These are phyloP conservation scores for Drosophila yakuba DNA, from an alignment of 1,140 invertebrate species.

Conservation along the genomic window DNA sequence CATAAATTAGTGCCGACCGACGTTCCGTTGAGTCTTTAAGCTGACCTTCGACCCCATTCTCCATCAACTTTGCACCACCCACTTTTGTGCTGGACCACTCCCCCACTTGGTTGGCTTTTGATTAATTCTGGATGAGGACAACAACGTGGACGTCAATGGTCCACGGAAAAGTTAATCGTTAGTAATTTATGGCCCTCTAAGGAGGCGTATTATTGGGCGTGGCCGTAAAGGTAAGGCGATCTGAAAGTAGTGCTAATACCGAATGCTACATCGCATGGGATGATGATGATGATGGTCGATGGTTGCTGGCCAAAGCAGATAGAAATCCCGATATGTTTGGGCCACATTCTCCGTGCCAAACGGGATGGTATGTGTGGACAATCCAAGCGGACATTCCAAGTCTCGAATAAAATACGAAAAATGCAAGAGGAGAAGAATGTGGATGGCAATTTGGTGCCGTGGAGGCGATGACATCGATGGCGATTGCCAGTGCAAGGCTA, in stretches of 20 bases:
- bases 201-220: slow-evolving; percentile 17
- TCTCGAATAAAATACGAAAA: slow-evolving; percentile 72
- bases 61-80: neutral
- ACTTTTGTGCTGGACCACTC: neutral
- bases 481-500: slow-evolving; percentile 5
- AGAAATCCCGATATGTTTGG: neutral
- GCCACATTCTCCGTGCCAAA: neutral
- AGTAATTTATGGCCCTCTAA: slow-evolving; percentile 71
- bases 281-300: slow-evolving; percentile 2
- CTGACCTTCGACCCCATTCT: slow-evolving; percentile 34
- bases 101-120: slow-evolving; percentile 13
- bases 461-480: slow-evolving; percentile 3
- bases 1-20: slow-evolving; percentile 42
- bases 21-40: slow-evolving; percentile 40
- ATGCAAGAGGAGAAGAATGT: slow-evolving; percentile 55
- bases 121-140: slow-evolving; percentile 41
- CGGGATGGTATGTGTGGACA: slow-evolving; percentile 1
- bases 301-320: neutral
- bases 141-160: slow-evolving; percentile 34
- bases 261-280: neutral
- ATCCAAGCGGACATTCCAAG: slow-evolving; percentile 35
- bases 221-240: slow-evolving; percentile 12
- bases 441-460: slow-evolving; percentile 45
- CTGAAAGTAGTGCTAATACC: neutral
- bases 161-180: slow-evolving; percentile 71